Conservation (phyloP, 2,888 invertebrate species). For the Glaucopsyche alexis region DNA sequence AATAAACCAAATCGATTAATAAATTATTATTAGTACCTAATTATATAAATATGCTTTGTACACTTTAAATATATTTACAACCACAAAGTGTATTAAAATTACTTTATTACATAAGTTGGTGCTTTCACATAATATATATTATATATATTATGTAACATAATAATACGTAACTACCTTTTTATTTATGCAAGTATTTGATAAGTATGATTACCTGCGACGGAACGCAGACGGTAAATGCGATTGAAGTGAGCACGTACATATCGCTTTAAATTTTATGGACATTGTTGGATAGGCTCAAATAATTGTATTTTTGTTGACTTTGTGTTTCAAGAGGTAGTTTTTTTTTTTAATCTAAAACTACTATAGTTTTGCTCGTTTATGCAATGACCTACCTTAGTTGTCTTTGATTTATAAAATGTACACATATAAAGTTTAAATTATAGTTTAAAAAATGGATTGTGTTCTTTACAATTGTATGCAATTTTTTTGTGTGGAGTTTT, state of each 20-base stretch:
- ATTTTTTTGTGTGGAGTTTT: constrained; percentile 10
- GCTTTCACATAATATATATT: no score
- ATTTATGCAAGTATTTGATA: neutral
- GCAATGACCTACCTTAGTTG: neutral
- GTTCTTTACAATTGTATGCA: neutral
- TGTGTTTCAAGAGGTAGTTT: constrained; percentile 3
- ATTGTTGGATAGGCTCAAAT: constrained; percentile 16
- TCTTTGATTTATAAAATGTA: neutral
- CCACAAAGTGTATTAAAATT: no score
- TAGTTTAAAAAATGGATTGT: neutral
- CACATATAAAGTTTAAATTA: neutral
- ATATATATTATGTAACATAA: no score
- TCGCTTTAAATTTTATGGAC: neutral
- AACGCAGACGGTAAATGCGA: no score
- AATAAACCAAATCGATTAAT: neutral
- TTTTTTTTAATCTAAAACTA: neutral
- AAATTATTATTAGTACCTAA: neutral
- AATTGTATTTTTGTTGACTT: constrained; percentile 21
- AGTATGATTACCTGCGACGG: no score
- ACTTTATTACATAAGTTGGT: no score
- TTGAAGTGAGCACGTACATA: no score
- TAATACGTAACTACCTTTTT: no score
- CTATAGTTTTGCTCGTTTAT: neutral
- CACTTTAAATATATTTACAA: no score
- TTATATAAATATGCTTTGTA: no score